Conservation (phyloP, 2,797 vertebrate genomes). For the Hephaestus fuliginosus region DNA sequence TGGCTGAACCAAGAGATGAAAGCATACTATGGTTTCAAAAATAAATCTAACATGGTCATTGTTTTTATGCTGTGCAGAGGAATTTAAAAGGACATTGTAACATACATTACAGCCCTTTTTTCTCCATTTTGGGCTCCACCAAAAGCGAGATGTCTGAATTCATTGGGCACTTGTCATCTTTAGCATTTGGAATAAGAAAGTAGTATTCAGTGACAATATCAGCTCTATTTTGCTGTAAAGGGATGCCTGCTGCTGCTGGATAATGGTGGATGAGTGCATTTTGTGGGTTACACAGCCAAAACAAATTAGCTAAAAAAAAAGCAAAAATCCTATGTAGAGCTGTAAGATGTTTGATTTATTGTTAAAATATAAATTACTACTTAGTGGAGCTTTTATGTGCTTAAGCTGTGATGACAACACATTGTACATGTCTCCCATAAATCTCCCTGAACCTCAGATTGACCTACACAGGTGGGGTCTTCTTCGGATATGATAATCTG, state of each 20-base stretch:
- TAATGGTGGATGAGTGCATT: not conserved
- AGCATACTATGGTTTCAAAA: not conserved
- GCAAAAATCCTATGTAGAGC: not conserved
- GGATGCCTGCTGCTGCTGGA: not conserved
- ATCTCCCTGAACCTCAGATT: not conserved
- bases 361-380: not conserved
- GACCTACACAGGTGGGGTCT: too few species aligned
- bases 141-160: not conserved
- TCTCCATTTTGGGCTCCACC: not conserved
- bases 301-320: not conserved
- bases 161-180: not conserved
- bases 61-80: not conserved
- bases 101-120: too few species aligned
- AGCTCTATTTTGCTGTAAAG: not conserved
- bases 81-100: not conserved
- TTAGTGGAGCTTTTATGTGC: not conserved
- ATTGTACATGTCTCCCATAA: not conserved
- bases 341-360: not conserved
- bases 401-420: not conserved
- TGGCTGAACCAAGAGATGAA: slow-evolving; percentile 11
- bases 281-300: not conserved
- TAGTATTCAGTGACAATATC: not conserved
- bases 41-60: not conserved
- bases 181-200: not conserved
- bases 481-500: not conserved